A percentile compares a stretch with the other conserved stretches of the same genome.
Conservation (phyloP, 2,888 invertebrate species). For the Folsomia candida region DNA sequence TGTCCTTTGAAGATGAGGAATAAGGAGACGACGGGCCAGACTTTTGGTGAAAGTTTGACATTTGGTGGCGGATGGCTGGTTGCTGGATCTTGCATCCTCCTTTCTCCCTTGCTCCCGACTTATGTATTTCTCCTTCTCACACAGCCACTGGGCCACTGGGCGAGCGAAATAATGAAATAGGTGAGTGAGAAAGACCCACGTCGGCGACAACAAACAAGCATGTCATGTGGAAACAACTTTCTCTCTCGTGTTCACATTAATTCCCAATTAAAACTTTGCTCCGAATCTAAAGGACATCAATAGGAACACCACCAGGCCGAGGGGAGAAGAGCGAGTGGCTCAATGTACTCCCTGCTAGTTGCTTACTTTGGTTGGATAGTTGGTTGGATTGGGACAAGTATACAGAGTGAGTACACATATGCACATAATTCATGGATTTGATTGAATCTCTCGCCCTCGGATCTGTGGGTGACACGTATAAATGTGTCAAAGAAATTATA, state of each 20-base stretch:
- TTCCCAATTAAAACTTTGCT: conserved; percentile 5
- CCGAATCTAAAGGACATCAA: neutral
- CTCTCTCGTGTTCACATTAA: neutral
- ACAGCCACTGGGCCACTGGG: too few relatives aligned
- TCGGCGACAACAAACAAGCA: neutral
- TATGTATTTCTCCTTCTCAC: too few relatives aligned
- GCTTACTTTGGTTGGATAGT: neutral
- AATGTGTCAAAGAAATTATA: too few relatives aligned
- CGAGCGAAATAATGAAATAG: neutral
- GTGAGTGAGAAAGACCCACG: neutral
- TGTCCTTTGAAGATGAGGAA: too few relatives aligned
- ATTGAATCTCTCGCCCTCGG: too few relatives aligned
- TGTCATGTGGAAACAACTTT: too few relatives aligned
- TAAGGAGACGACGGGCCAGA: neutral
- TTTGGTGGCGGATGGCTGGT: neutral
- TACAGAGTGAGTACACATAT: neutral
- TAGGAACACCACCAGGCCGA: neutral
- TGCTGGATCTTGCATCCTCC: too few relatives aligned
- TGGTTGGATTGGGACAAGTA: neutral
- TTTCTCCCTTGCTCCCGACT: too few relatives aligned
- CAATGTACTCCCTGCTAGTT: neutral
- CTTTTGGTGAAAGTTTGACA: conserved; percentile 2
- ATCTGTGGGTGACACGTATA: too few relatives aligned
- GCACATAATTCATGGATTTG: neutral
- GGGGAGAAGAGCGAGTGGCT: too few relatives aligned